phyloP scores from a whole-genome alignment of 2,888 invertebrate species.

The Apeira syringaria region DNA sequence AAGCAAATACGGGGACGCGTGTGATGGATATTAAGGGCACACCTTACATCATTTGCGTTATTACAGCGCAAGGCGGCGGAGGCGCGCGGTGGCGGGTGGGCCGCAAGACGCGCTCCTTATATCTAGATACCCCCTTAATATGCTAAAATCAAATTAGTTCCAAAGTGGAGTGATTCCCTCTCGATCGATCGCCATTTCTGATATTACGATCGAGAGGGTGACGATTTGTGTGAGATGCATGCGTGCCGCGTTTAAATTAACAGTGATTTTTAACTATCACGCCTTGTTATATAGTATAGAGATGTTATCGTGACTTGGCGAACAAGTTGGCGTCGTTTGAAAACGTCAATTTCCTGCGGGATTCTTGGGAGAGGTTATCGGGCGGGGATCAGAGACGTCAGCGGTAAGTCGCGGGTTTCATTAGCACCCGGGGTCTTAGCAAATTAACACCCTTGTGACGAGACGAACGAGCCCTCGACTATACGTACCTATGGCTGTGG shows the following conservation, averaged over 20 bases:
- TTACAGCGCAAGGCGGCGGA: constrained; percentile 50
- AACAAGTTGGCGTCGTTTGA: constrained; percentile 56
- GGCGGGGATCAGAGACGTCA: constrained; percentile 61
- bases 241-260: constrained; percentile 56
- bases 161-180: constrained; percentile 77
- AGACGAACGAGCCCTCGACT: constrained; percentile 46
- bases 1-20: constrained; percentile 82
- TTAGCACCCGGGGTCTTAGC: constrained; percentile 71
- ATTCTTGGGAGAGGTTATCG: constrained; percentile 72
- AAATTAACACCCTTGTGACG: constrained; percentile 78
- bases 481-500: constrained; percentile 32
- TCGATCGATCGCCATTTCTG: constrained; percentile 71
- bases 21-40: constrained; percentile 84
- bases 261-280: constrained; percentile 36
- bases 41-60: constrained; percentile 84
- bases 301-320: constrained; percentile 50
- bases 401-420: constrained; percentile 76
- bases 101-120: constrained; percentile 76
- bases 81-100: constrained; percentile 46
- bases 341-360: constrained; percentile 77
- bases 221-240: constrained; percentile 54
- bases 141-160: constrained; percentile 84
- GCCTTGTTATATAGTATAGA: constrained; percentile 39
- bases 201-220: constrained; percentile 59
- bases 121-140: constrained; percentile 81